Base-by-base conservation (phyloP, 2,113 vertebrate genomes). In the Neodontobutis hainanensis region DNA sequence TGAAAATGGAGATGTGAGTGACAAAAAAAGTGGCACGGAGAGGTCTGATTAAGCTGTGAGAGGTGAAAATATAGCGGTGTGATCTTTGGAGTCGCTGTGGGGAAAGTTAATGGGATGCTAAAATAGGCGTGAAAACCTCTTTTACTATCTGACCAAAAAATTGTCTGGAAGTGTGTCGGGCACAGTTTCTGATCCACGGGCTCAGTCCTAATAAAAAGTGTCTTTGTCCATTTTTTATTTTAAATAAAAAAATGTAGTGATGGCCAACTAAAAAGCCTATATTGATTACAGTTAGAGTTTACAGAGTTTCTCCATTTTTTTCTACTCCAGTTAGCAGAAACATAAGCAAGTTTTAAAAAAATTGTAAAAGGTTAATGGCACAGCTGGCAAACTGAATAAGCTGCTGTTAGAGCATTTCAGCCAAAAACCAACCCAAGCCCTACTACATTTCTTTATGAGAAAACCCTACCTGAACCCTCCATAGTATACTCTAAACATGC, bases 381-480 rank as follows among this genome's bases (percentile, higher is more conserved):
- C 3, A 59, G 8, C 19, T 42, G 9, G 16, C 40, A 56, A 72
- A 56, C 40, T n/a, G 19, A 53, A 78, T 52, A 35, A 73, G 63
- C 53, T n/a, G 49, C 16, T 61, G 63, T 27, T 56, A 71, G 75
- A 61, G 61, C 67, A 66, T 10, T 32, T 65, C 4, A 68, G 60
- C 11, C 34, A 61, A 44, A 68, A 75, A 45, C 55, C 14, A 42
- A n/a, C 19, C 40, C 14, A 42, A n/a, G 15, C 40, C 72, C 40
- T 53, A 65, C 27, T 58, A 65, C 61, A 52, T 60, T 42, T 51
- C 57, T 65, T 16, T 46, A 55, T 36, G 32, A 44, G 11, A 32
- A 50, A 42, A 70, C 62, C 65, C 63, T 62, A n/a, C 61, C 59
- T 42, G 46, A 62, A 66, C 38, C 61, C 65, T 77, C 73, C 60